Evolutionary conservation across 2,888 invertebrate species (phyloP), one percentile per base, ranked within the genome.

Genomic region (Drosophila phalerata): DNA sequence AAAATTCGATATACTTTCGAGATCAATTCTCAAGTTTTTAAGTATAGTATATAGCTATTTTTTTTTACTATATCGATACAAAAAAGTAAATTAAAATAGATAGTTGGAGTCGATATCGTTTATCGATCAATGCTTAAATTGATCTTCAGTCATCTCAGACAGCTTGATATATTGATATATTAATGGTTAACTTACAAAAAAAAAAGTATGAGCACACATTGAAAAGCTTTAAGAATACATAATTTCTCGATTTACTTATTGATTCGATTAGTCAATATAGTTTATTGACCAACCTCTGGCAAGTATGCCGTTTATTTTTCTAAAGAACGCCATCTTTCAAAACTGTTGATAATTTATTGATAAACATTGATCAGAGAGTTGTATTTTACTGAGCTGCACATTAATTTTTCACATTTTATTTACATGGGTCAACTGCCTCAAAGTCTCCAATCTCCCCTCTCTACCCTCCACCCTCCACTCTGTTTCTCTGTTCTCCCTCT

Each of bases 341-440:
- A 34, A 17, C 17, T 9, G 15, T 48, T 38, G 51, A 51, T 22
- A 19, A 28, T 19, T 32, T 38, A 43, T 43, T 30, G 62, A 19
- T n/a, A 15, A 1, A 8, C 5, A 48, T 48, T 15, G 47, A 48
- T 48, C 17, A 42, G n/a, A n/a, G n/a, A n/a, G 30, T 30, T 17
- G 32, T 34, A 32, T 22, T 10, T 17, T 11, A 10, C 3, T 25
- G 9, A n/a, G 13, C 15, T 48, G 11, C 32, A 48, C 10, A 5
- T 17, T 48, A 10, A 48, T 5, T 28, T 17, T 19, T 11, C 17
- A 13, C 25, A 28, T 40, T 53, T 13, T 9, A 28, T 28, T 13
- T 28, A 10, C 38, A 15, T 17, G 37, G 30, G 11, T 49, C 48
- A 49, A 32, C 30, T 19, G 48, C 28, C 8, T 40, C 25, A 13